Conservation (phyloP, 1,140 invertebrate genomes). For the Papilio helenus region DNA sequence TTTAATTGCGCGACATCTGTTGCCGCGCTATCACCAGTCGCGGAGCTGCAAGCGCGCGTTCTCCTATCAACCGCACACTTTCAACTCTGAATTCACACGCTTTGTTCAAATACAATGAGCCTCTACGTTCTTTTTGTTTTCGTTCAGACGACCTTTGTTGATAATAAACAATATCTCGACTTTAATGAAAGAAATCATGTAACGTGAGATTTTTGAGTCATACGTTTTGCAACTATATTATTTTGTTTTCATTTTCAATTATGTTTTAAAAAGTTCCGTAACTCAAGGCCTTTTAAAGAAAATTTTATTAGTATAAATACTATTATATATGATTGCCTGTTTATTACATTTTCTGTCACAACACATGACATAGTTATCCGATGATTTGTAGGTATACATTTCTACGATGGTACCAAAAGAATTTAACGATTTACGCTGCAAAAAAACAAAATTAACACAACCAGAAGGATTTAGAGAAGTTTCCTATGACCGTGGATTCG, state of each 20-base stretch:
- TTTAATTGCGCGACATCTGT: slow-evolving; percentile 32
- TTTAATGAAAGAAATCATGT: slow-evolving; percentile 78
- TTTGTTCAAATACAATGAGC: slow-evolving; percentile 77
- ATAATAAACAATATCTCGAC: slow-evolving; percentile 80
- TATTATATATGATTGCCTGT: background rate
- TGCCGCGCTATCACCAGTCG: slow-evolving; percentile 28
- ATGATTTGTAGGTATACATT: background rate
- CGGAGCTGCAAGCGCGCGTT: slow-evolving; percentile 48
- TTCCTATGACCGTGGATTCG: slow-evolving; percentile 68
- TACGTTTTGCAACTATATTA: slow-evolving; percentile 69
- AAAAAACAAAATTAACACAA: slow-evolving; percentile 29
- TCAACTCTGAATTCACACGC: slow-evolving; percentile 75
- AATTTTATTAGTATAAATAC: background rate
- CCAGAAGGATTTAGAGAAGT: slow-evolving; percentile 61
- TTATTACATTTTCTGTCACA: background rate
- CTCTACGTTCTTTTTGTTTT: slow-evolving; percentile 80
- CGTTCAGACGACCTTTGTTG: slow-evolving; percentile 80
- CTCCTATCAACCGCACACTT: slow-evolving; percentile 67
- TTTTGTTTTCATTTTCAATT: slow-evolving; percentile 54
- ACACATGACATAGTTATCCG: background rate
- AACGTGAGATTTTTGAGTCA: slow-evolving; percentile 77
- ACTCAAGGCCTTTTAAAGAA: slow-evolving; percentile 40
- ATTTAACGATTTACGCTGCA: background rate
- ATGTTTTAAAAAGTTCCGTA: slow-evolving; percentile 31
- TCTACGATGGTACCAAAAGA: background rate